A percentile compares a stretch with the other conserved stretches of the same genome.
phyloP scores from a whole-genome alignment of 2,797 vertebrate species.

The Stomatorhinus walkeri region DNA sequence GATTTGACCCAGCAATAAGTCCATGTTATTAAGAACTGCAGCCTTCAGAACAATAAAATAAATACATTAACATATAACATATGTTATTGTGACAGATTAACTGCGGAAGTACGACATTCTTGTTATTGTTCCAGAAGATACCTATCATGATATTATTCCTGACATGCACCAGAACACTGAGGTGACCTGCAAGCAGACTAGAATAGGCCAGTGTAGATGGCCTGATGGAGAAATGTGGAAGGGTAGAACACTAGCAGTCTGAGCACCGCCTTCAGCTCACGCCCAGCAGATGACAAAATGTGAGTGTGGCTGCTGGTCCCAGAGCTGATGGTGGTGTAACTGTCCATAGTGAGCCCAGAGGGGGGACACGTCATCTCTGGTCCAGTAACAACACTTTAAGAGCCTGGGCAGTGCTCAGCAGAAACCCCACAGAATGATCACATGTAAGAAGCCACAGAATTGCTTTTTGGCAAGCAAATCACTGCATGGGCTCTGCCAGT shows the following conservation, averaged over 20 bases:
- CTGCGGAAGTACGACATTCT: neutral
- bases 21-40: neutral
- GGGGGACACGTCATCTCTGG: neutral
- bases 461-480: neutral
- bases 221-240: neutral
- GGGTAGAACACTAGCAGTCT: neutral
- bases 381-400: neutral
- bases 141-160: neutral
- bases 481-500: neutral
- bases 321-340: neutral
- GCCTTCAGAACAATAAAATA: neutral
- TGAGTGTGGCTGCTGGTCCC: neutral
- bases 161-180: neutral
- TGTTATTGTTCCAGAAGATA: neutral
- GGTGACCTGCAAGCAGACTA: neutral
- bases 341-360: neutral
- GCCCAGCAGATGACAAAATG: neutral
- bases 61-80: neutral
- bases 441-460: neutral
- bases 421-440: neutral
- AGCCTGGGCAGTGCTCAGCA: neutral
- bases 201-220: neutral
- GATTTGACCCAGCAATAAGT: neutral
- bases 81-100: neutral
- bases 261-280: neutral